phyloP scores from a whole-genome alignment of 2,797 vertebrate genomes.

The Momotus momota region DNA sequence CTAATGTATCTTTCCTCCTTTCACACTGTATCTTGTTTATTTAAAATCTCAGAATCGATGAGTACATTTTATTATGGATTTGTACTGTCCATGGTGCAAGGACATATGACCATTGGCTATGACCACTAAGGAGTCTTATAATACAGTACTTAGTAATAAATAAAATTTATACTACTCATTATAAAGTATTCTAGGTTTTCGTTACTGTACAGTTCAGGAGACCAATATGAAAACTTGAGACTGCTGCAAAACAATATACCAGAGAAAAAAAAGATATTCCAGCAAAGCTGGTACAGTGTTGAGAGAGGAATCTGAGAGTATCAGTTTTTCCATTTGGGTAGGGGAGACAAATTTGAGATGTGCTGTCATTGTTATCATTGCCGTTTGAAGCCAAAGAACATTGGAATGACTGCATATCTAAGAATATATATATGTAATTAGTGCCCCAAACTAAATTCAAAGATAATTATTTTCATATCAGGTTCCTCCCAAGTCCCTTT shows the following conservation, averaged over 20 bases:
- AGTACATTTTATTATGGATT: not conserved
- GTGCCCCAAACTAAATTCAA: not conserved
- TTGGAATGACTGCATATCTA: not conserved
- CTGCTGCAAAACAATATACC: not conserved
- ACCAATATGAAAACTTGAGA: not conserved
- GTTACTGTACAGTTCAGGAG: not conserved
- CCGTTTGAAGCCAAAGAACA: not conserved
- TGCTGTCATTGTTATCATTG: not conserved
- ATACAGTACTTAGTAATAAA: not conserved
- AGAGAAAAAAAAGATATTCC: not conserved
- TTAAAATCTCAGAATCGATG: not conserved
- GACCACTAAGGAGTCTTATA: not conserved
- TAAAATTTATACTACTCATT: not conserved
- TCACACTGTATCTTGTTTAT: not conserved
- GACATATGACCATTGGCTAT: not conserved
- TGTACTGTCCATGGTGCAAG: fast-evolving
- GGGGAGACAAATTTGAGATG: not conserved
- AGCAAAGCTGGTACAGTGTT: not conserved
- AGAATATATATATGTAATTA: not conserved
- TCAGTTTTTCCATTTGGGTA: not conserved
- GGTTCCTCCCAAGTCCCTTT: not conserved
- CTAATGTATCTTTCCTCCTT: not conserved
- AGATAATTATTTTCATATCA: not conserved
- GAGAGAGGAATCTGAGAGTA: not conserved
- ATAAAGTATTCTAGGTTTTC: not conserved